Evolutionary conservation across 2,797 vertebrate species (phyloP), one percentile per base, ranked within the genome.

Genomic region (Hyperoplus immaculatus): DNA sequence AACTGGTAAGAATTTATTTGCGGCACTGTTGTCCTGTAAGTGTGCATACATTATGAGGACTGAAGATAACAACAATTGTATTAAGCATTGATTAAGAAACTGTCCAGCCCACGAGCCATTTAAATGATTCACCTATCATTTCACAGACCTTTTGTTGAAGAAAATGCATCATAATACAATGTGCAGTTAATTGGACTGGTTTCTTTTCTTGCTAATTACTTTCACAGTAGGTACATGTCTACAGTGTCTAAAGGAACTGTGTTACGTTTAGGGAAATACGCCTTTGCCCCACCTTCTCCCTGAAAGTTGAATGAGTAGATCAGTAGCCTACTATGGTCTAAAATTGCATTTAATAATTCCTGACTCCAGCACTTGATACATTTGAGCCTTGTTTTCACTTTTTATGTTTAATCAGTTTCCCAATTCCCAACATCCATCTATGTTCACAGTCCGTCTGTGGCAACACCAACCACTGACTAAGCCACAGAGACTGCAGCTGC

Each of bases 401-500:
- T 42, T 58, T 12, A n/a, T 53, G 21, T 41, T 62, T 16, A 4
- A 47, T 58, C 1, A 50, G 36, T 54, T 49, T 63, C 45, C 39
- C 14, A 36, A 14, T 57, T 42, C 2, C 9, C 12, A 56, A n/a
- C 38, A 50, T 51, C 13, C 16, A 68, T 62, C 5, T 8, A 11
- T 4, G 1, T 41, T 69, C 38, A 53, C n/a, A 57, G n/a, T 53
- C 54, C 56, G 18, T 9, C 1, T 0, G 45, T 45, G 7, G 45
- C 11, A 57, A 36, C 60, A 50, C 49, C 63, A 63, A 53, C 14
- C 42, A 38, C 8, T n/a, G 36, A 60, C 45, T 47, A 38, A 63
- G 68, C 41, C 49, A 58, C 77, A 77, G 49, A 55, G 36, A 7
- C 63, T 72, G 49, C 71, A 71, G 46, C 75, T 77, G 51, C 18